Conservation (phyloP, 2,888 invertebrate species). For the Nomada lathburiana region DNA sequence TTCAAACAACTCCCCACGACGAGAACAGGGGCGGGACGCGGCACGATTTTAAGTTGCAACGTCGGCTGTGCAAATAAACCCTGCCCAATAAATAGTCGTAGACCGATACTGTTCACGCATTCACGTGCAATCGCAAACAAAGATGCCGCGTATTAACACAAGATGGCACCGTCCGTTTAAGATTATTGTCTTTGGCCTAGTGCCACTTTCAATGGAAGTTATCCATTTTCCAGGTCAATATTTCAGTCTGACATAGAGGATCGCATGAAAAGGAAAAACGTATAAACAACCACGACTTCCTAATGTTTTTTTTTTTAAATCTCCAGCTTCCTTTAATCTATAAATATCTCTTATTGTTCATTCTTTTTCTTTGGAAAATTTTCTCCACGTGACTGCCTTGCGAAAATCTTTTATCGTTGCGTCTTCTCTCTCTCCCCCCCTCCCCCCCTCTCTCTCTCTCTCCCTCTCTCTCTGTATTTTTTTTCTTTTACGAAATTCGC, state of each 20-base stretch:
- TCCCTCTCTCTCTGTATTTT: too few species aligned
- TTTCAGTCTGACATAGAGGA: constrained; percentile 24
- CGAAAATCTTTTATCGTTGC: too few species aligned
- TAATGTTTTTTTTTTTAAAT: neutral
- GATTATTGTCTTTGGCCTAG: constrained; percentile 63
- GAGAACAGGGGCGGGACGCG: neutral
- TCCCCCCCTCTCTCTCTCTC: too few species aligned
- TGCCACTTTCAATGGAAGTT: constrained; percentile 61
- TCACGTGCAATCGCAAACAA: constrained; percentile 54
- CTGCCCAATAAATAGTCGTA: constrained; percentile 56
- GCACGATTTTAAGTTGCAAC: constrained; percentile 39
- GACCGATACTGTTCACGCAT: constrained; percentile 49
- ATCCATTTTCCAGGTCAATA: constrained; percentile 57
- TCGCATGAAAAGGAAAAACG: neutral
- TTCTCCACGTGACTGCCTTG: too few species aligned
- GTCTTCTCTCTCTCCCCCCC: too few species aligned
- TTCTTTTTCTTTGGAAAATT: neutral
- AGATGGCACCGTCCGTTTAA: constrained; percentile 61
- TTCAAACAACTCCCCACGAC: constrained; percentile 15
- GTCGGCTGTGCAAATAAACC: constrained; percentile 56
- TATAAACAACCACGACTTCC: neutral
- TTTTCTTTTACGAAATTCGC: neutral
- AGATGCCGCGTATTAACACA: constrained; percentile 54
- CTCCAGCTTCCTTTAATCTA: neutral
- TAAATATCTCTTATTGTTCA: neutral